phyloP scores from a whole-genome alignment of 1,140 invertebrate genomes.

The Zaprionus africanus region DNA sequence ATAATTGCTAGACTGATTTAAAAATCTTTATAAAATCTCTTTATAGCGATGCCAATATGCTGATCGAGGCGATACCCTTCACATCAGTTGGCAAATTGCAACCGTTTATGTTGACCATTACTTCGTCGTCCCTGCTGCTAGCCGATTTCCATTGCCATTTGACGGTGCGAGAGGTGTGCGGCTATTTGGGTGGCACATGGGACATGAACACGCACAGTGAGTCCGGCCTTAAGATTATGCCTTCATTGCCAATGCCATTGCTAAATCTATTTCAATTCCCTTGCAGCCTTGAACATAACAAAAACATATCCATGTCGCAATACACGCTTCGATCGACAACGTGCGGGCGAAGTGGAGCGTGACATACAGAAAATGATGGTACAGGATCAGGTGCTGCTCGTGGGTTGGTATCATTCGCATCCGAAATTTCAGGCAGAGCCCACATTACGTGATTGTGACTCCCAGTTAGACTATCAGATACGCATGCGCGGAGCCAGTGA shows the following conservation, averaged over 20 bases:
- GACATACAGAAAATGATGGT: slow-evolving; percentile 94
- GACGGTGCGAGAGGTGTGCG: slow-evolving; percentile 95
- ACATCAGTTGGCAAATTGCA: slow-evolving; percentile 94
- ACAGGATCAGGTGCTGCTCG: slow-evolving; percentile 90
- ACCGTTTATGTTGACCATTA: slow-evolving; percentile 95
- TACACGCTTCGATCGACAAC: slow-evolving; percentile 90
- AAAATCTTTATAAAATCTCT: background rate
- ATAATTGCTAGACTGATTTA: background rate
- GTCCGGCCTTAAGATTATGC: slow-evolving; percentile 75
- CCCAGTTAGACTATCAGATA: slow-evolving; percentile 97
- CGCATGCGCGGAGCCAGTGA: slow-evolving; percentile 96
- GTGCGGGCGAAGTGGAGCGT: slow-evolving; percentile 89
- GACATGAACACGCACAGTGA: slow-evolving; percentile 97
- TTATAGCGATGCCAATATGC: slow-evolving; percentile 92
- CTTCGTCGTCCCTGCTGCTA: slow-evolving; percentile 93
- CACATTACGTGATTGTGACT: slow-evolving; percentile 94
- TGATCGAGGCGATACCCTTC: slow-evolving; percentile 95
- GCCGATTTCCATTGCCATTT: slow-evolving; percentile 98
- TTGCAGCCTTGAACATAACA: slow-evolving; percentile 92
- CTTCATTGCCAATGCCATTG: background rate
- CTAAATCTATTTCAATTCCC: slow-evolving; percentile 37
- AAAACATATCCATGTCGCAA: slow-evolving; percentile 95
- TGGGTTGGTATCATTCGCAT: slow-evolving; percentile 99
- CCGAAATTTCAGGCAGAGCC: slow-evolving; percentile 94
- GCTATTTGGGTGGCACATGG: slow-evolving; percentile 97